Evolutionary conservation across 2,888 invertebrate genomes (phyloP).

Genomic region (Drosophila trichaetosa): DNA sequence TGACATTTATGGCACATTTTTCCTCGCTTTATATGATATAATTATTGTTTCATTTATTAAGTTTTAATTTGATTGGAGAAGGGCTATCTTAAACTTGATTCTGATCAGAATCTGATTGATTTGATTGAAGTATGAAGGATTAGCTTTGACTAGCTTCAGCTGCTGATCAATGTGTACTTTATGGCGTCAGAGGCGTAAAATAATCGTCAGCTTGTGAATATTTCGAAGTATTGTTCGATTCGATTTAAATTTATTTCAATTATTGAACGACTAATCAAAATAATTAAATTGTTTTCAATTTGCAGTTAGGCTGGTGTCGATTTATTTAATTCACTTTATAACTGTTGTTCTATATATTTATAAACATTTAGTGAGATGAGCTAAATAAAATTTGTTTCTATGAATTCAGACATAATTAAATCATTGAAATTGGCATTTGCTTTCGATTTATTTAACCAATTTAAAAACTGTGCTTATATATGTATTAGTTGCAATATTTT

Average conservation of each 20-base stretch:
- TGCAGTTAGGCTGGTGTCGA: background rate
- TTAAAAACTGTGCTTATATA: background rate
- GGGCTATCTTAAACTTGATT: fast-evolving
- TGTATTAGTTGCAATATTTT: background rate
- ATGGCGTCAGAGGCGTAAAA: too few relatives aligned
- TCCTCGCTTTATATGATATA: background rate
- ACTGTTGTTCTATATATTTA: background rate
- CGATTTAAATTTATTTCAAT: background rate
- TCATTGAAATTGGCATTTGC: background rate
- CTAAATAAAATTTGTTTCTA: too few relatives aligned
- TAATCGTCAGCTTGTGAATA: too few relatives aligned
- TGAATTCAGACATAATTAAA: background rate
- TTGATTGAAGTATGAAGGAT: too few relatives aligned
- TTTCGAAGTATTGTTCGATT: background rate
- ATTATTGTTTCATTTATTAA: background rate
- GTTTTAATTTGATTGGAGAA: background rate
- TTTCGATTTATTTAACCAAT: background rate
- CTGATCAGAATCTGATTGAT: too few relatives aligned
- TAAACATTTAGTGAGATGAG: background rate
- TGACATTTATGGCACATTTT: slow-evolving; percentile 31
- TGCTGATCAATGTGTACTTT: background rate
- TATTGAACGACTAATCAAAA: background rate
- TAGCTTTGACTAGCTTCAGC: too few relatives aligned
- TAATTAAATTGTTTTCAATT: background rate
- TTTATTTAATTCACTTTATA: background rate